Percentiles rank a stretch among this genome's conserved stretches.
Evolutionary conservation across 2,797 vertebrate species (phyloP).

Genomic region (Paguma larvata): DNA sequence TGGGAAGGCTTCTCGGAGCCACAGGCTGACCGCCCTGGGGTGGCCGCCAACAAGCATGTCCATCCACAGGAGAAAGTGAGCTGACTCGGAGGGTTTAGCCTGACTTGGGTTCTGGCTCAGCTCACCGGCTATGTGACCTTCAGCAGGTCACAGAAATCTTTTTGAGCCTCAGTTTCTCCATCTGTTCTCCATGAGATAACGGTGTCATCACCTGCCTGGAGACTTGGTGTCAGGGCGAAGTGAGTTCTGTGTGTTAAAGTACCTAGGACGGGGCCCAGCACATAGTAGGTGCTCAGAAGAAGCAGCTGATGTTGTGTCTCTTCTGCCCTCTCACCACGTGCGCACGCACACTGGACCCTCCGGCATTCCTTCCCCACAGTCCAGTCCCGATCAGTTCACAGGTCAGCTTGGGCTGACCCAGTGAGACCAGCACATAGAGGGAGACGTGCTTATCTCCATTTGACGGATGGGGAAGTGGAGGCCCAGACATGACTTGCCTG

Average conservation of each 20-base stretch:
- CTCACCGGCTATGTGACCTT: not conserved
- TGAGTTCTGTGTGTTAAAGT: not conserved
- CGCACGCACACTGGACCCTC: not conserved
- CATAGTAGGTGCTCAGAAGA: not conserved
- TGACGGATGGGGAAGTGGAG: not conserved
- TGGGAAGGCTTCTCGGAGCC: not conserved
- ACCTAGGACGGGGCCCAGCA: not conserved
- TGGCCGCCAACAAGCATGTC: not conserved
- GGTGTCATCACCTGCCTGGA: not conserved
- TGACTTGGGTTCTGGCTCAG: not conserved
- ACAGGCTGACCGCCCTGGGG: not conserved
- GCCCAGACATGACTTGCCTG: not conserved
- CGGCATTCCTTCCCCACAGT: not conserved
- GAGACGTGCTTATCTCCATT: not conserved
- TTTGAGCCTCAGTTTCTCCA: conserved; percentile 31
- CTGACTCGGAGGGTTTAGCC: not conserved
- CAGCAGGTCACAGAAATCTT: not conserved
- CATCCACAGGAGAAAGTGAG: not conserved
- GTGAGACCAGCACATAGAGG: not conserved
- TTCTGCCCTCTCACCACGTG: fast-evolving
- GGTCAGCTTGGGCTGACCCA: not conserved
- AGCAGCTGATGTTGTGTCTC: not conserved
- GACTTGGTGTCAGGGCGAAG: not conserved
- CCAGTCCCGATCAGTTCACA: not conserved
- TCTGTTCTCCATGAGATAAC: not conserved